phyloP scores from a whole-genome alignment of 2,888 invertebrate genomes.

The Drosophila mimica region DNA sequence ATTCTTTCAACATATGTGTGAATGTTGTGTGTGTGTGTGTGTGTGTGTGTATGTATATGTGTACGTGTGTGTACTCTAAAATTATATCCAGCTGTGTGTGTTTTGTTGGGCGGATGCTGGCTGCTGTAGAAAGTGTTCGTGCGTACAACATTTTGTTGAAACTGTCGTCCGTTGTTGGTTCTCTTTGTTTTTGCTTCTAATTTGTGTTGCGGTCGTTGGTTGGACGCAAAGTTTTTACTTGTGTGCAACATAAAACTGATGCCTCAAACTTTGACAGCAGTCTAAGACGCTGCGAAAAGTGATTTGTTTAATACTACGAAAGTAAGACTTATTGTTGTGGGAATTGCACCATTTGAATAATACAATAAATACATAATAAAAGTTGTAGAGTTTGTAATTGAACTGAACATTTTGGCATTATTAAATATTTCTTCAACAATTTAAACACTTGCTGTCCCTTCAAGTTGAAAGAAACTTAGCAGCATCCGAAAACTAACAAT shows the following conservation, averaged over 20 bases:
- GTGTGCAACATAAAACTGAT: constrained; percentile 27
- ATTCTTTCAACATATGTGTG: constrained; percentile 23
- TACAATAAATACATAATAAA: background rate
- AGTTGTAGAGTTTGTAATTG: background rate
- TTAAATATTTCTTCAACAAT: background rate
- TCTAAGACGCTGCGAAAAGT: background rate
- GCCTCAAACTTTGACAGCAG: constrained; percentile 21
- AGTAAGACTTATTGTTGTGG: constrained; percentile 1
- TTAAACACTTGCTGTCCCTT: background rate
- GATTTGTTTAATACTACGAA: constrained; percentile 8
- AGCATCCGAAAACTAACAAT: background rate
- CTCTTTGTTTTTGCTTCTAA: constrained; percentile 33
- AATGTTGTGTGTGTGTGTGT: constrained; percentile 17
- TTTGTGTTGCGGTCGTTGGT: constrained; percentile 44
- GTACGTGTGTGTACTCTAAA: constrained; percentile 27
- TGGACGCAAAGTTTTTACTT: constrained; percentile 39
- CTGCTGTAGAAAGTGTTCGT: constrained; percentile 31
- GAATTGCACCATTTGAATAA: constrained; percentile 5
- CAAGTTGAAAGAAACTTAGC: background rate
- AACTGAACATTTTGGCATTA: background rate
- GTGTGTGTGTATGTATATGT: constrained; percentile 4
- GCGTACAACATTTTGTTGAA: constrained; percentile 49
- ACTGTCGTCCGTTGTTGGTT: constrained; percentile 39
- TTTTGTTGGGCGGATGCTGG: background rate
- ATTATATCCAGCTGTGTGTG: constrained; percentile 38